A percentile compares a stretch with the other conserved stretches of the same genome.
These are phyloP conservation scores for Ia io DNA, from an alignment of 2,113 vertebrate species.

Conservation along the genomic window DNA sequence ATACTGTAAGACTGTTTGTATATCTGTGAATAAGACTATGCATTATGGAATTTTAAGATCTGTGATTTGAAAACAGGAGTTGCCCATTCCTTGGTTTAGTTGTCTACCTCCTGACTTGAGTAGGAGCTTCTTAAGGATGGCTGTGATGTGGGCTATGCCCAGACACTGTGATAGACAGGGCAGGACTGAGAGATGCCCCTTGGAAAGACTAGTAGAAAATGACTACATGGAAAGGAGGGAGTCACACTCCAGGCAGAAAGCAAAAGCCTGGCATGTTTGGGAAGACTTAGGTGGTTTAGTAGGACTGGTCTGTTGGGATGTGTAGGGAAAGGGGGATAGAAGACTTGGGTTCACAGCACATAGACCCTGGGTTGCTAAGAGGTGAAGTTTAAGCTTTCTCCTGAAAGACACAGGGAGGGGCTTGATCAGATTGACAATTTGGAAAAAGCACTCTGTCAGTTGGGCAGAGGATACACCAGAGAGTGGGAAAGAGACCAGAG, in stretches of 20 bases:
- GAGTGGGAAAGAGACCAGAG: not conserved
- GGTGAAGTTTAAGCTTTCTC: not conserved
- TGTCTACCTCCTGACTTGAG: not conserved
- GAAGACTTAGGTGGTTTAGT: not conserved
- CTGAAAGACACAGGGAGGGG: not conserved
- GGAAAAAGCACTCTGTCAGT: not conserved
- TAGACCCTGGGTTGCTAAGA: not conserved
- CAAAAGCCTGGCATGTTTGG: not conserved
- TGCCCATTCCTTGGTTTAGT: not conserved
- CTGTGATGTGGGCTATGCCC: not conserved
- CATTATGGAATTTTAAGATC: not conserved
- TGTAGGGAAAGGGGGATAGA: not conserved
- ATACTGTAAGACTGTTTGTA: not conserved
- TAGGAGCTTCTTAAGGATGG: not conserved
- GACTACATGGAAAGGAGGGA: not conserved
- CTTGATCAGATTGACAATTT: not conserved
- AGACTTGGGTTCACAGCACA: too few relatives aligned
- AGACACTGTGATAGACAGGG: not conserved
- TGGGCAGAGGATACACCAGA: not conserved
- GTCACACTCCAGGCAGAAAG: not conserved
- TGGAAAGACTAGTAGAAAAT: not conserved
- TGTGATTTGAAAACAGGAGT: not conserved
- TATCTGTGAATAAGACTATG: not conserved
- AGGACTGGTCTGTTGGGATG: too few relatives aligned
- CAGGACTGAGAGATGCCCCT: not conserved